A percentile compares a stretch with the other conserved stretches of the same genome.
Conservation (phyloP, 92 coral and sea anemone genomes). For the Actinernus sp. region DNA sequence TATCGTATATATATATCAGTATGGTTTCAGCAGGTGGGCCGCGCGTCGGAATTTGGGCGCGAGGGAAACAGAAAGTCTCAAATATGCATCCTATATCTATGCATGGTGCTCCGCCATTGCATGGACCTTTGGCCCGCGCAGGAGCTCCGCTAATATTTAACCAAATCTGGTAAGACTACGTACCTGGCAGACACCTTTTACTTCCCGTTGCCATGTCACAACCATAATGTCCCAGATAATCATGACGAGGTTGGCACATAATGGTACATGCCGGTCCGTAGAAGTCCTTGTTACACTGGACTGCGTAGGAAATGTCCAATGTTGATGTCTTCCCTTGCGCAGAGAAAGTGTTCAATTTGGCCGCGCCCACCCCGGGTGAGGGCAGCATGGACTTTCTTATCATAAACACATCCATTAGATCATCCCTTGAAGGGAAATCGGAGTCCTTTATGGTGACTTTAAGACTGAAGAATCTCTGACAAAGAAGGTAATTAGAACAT, state of each 20-base stretch:
- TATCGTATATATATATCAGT: no score
- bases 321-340: background rate
- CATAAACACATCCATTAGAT: background rate
- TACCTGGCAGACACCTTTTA: constrained; percentile 1
- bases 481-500: no score
- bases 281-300: background rate
- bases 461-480: background rate
- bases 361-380: background rate
- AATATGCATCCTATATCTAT: no score
- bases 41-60: no score
- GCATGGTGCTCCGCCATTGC: no score
- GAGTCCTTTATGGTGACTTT: background rate
- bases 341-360: background rate
- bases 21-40: no score
- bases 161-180: no score
- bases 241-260: background rate
- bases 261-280: constrained; percentile 1
- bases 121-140: no score
- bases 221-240: background rate
- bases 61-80: no score
- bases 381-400: background rate
- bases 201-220: background rate
- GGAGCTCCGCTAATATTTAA: no score
- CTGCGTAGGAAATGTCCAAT: background rate
- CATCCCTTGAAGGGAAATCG: background rate